These are phyloP conservation scores for Sus scrofa DNA, from an alignment of 2,113 vertebrate genomes.

Conservation along the genomic window T2T-Sscrofa CM000818.6:31753001-31753500, in stretches of 20 bases:
- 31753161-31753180: constrained; percentile 82
- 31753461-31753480: not conserved
- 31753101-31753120: constrained; percentile 20
- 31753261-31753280: not conserved
- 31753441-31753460: not conserved
- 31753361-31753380: constrained; percentile 88
- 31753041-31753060: not conserved
- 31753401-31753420: constrained; percentile 91
- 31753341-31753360: not conserved
- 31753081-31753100: not conserved
- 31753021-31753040: not conserved
- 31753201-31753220: fast-evolving
- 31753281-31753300: not conserved
- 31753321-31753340: not conserved
- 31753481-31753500: not conserved
- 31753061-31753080: not conserved
- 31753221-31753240: not conserved
- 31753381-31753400: constrained; percentile 90
- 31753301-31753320: not conserved
- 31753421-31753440: not conserved
- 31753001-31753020: not conserved
- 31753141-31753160: constrained; percentile 89
- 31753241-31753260: not conserved
- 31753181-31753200: not conserved
- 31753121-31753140: constrained; percentile 91